Evolutionary conservation across 2,113 vertebrate genomes (phyloP).

Genomic region (Dolichallabes microphthalmus): DNA sequence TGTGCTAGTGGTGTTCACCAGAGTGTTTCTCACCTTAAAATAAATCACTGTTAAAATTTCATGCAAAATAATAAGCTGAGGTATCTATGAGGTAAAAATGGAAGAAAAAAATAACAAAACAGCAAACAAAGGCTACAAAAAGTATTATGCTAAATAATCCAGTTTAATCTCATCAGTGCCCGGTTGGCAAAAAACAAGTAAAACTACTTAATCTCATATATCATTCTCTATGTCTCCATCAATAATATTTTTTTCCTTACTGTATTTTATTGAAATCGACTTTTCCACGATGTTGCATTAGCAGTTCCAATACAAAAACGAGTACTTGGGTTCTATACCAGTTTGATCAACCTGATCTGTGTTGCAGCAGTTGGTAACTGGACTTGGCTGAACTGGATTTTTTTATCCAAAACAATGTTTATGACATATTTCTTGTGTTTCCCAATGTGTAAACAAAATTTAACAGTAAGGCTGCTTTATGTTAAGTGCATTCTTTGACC

Average conservation of each 20-base stretch:
- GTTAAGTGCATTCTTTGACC: not conserved
- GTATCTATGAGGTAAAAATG: too few relatives aligned
- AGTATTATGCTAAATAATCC: not conserved
- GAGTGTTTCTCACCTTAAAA: not conserved
- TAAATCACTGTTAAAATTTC: not conserved
- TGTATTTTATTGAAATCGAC: not conserved
- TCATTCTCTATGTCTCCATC: not conserved
- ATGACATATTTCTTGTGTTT: not conserved
- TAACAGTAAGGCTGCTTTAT: not conserved
- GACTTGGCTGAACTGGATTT: not conserved
- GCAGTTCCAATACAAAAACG: not conserved
- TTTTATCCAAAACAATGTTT: not conserved
- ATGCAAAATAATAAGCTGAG: not conserved
- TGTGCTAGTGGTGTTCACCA: not conserved
- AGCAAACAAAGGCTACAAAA: too few relatives aligned
- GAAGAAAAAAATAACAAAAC: too few relatives aligned
- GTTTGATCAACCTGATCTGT: not conserved
- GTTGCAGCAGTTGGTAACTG: not conserved
- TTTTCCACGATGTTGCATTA: not conserved
- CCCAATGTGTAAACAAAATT: not conserved
- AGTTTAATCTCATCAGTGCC: not conserved
- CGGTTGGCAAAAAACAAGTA: not conserved
- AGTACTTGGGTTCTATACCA: not conserved
- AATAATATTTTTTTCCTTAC: not conserved
- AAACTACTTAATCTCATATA: not conserved